Percentiles rank a stretch among this genome's conserved stretches.
phyloP scores from a whole-genome alignment of 2,113 vertebrate species.

The Leuciscus idus region DNA sequence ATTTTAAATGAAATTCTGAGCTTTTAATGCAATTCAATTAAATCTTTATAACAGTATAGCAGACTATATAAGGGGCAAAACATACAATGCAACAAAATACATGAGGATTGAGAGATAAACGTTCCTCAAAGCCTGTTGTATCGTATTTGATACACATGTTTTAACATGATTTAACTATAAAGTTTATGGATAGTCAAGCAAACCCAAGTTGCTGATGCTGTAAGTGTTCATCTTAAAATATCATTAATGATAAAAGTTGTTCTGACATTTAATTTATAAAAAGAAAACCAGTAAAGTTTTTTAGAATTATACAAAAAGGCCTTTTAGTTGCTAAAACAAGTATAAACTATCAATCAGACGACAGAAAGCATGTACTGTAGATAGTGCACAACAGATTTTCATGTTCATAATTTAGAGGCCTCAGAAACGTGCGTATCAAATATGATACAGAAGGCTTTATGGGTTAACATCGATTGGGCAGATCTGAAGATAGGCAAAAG shows the following conservation, averaged over 20 bases:
- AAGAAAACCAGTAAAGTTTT: not conserved
- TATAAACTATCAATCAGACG: not conserved
- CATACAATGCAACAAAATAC: not conserved
- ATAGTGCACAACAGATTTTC: not conserved
- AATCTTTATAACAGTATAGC: not conserved
- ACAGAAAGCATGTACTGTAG: not conserved
- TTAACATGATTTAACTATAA: no score
- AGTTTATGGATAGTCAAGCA: no score
- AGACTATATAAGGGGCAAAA: not conserved
- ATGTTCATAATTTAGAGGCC: not conserved
- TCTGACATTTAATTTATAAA: not conserved
- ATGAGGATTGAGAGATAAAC: not conserved
- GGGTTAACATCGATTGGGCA: constrained; percentile 43
- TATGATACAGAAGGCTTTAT: not conserved
- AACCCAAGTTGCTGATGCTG: no score
- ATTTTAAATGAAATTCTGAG: not conserved
- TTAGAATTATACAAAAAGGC: not conserved
- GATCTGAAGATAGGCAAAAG: constrained; percentile 47
- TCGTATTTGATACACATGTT: no score
- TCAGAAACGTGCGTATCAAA: not conserved
- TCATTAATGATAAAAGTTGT: not conserved
- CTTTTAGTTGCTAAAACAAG: not conserved
- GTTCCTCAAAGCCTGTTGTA: not conserved
- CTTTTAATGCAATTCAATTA: not conserved
- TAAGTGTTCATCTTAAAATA: not conserved